Evolutionary conservation across 2,113 vertebrate species (phyloP), one percentile per base, ranked within the genome.

Genomic region (Bubo scandiacus): DNA sequence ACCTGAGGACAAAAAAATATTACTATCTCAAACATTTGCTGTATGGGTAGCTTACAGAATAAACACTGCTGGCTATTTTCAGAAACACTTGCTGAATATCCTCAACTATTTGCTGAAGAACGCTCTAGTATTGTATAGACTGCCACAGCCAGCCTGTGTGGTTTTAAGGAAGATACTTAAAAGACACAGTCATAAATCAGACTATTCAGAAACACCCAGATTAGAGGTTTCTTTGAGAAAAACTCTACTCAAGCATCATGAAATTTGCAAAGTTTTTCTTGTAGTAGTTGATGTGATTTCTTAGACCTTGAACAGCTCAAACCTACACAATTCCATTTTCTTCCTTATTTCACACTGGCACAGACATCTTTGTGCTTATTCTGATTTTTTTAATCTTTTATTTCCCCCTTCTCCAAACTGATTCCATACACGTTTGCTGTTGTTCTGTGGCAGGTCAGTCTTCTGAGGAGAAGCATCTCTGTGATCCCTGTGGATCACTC

Each of bases 1-100:
- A 99, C 99, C 99, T 99, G 42, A 32, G 72, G 81, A 83, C 49
- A 81, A 85, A 86, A 18, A 67, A 2, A 27, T 4, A 43, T 86
- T 77, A 75, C 27, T 26, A 57, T 49, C 81, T 49, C 73, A 70
- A 79, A 86, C 40, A 34, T 16, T 23, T 86, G 57, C 74, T 70
- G 32, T 25, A 34, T 27, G n/a, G 57, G 66, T 80, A 54, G 55
- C 45, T 42, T 45, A 55, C 63, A 34, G 21, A 75, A 63, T 25
- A 63, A 84, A 73, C 19, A 71, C 10, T 38, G 38, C 15, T 87
- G 11, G 15, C 75, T 43, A 7, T 30, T 96, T 90, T 55, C 34
- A 92, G 54, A n/a, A 88, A 62, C 36, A 38, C 0, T 32, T 62
- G 38, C 20, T 65, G 77, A 80, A 67, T 25, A 42, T 47, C 77